phyloP scores from a whole-genome alignment of 2,888 invertebrate genomes.

The Punctoribates punctum region DNA sequence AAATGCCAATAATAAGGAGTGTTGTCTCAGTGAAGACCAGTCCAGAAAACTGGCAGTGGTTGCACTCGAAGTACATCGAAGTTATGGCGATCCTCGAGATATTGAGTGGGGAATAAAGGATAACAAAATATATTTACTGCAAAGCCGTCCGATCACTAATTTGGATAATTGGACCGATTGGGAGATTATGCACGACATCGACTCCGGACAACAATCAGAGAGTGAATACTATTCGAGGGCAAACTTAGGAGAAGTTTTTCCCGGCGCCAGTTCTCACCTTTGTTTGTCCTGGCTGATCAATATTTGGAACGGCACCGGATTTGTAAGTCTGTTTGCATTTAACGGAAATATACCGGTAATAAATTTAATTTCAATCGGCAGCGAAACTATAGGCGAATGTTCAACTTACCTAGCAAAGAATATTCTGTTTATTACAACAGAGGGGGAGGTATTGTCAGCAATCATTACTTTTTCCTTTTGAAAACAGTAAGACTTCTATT shows the following conservation, averaged over 20 bases:
- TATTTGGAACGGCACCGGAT: not conserved
- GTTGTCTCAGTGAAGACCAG: not conserved
- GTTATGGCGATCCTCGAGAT: conserved; percentile 60
- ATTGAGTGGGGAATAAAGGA: conserved; percentile 73
- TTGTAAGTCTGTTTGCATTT: not conserved
- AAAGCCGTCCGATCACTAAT: conserved; percentile 74
- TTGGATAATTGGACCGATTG: conserved; percentile 70
- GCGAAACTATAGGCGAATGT: not conserved
- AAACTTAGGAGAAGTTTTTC: conserved; percentile 46
- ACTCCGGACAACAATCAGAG: conserved; percentile 52
- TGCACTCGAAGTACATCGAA: conserved; percentile 55
- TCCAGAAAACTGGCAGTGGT: not conserved
- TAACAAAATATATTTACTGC: conserved; percentile 60
- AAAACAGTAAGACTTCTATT: conserved; percentile 5
- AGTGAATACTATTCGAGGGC: conserved; percentile 45
- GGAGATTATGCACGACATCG: conserved; percentile 73
- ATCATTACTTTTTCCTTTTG: not conserved
- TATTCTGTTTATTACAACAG: not conserved
- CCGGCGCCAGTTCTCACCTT: conserved; percentile 42
- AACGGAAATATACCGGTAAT: no score
- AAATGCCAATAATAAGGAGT: not conserved
- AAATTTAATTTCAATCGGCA: no score
- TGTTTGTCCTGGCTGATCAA: not conserved
- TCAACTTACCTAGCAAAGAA: not conserved
- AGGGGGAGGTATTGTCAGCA: not conserved